phyloP scores from a whole-genome alignment of 1,140 invertebrate species.

The Drosophila nasuta region DNA sequence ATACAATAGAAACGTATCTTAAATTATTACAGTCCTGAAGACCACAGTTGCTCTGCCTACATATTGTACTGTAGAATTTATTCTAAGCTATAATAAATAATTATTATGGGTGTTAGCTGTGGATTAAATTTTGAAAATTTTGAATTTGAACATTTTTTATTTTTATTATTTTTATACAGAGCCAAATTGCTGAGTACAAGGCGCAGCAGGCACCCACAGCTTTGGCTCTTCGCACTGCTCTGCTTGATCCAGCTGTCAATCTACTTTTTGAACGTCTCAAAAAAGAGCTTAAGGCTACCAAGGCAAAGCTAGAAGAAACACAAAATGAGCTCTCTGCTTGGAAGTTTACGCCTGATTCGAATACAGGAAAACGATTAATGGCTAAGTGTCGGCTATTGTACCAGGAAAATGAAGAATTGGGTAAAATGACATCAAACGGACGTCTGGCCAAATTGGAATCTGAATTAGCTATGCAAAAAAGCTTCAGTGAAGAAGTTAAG shows the following conservation, averaged over 20 bases:
- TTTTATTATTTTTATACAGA: conserved; percentile 87
- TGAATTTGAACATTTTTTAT: neutral
- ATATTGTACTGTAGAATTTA: too few relatives aligned
- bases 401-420: conserved; percentile 99
- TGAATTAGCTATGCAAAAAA: conserved; percentile 97
- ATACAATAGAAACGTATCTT: too few relatives aligned
- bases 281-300: conserved; percentile 95
- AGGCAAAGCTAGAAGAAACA: conserved; percentile 97
- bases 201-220: conserved; percentile 91
- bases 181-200: conserved; percentile 96
- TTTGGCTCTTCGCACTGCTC: conserved; percentile 91
- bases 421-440: conserved; percentile 97
- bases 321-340: conserved; percentile 99
- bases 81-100: too few relatives aligned
- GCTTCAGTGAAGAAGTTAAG: conserved; percentile 98
- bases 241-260: conserved; percentile 98
- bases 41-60: too few relatives aligned
- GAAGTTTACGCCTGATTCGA: conserved; percentile 99
- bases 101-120: too few relatives aligned
- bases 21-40: too few relatives aligned
- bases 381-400: conserved; percentile 98
- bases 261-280: conserved; percentile 96
- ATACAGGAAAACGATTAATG: conserved; percentile 99
- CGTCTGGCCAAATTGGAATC: conserved; percentile 97
- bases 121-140: too few relatives aligned